Base-by-base conservation (phyloP, 2,888 invertebrate species). In the Sabellastarte sp. region DNA sequence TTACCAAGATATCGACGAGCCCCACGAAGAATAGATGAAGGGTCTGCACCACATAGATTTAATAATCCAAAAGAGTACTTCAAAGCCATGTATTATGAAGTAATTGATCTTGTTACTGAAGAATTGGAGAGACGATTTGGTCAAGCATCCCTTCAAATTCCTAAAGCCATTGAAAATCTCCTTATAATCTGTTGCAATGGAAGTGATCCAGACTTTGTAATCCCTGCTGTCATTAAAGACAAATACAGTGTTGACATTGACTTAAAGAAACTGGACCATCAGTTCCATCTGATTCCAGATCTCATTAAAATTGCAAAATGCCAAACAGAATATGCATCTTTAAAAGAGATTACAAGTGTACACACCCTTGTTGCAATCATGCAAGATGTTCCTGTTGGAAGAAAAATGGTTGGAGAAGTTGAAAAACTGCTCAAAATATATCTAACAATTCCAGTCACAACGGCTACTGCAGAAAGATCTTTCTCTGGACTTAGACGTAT, bases 401-500 rank as follows among this genome's bases (percentile, higher is more conserved):
- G 29, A 10, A 10, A 5, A 5, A 26, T 57, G 32, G 15, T 57
- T 57, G 10, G 30, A 28, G 32, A 57, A 24, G 28, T 26, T 5
- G 4, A 31, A 5, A 31, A 29, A 30, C 31, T 57, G 24, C 10
- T 57, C 3, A 20, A n/a, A 15, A 4, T 59, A 28, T 59, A 28
- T 4, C 28, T 59, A 4, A 59, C 59, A 50, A 59, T 59, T 15
- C 59, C 59, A 15, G 59, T 59, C 2, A 28, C 59, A 59, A 50
- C 59, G n/a, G 41, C 59, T 3, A 50, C 59, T 28, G 59, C 59
- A 31, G 41, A 59, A 30, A 2, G 59, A 4, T 50, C 59, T 3
- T 59, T 59, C 28, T 59, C 59, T 24, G 59, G n/a, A 26, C n/a
- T 59, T 15, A n/a, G 32, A 26, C n/a, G 59, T 2, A 15, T 59